Percentiles rank a stretch among this genome's conserved stretches.
These are phyloP conservation scores for Melangyna quadrimaculata DNA, from an alignment of 2,888 invertebrate genomes.

Conservation along the genomic window DNA sequence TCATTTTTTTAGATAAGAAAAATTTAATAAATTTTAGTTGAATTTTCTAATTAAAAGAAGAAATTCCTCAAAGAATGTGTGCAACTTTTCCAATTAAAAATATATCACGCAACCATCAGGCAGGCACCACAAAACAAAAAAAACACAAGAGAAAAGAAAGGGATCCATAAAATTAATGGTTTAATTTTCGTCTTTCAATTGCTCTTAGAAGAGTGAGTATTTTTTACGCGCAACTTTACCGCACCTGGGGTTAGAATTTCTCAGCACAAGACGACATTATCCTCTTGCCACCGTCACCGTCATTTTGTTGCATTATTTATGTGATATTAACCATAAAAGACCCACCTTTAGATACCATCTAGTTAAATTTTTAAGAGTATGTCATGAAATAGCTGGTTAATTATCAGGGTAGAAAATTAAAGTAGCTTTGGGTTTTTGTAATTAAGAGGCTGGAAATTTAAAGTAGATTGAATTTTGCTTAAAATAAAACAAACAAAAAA, in stretches of 20 bases:
- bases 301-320: conserved; percentile 35
- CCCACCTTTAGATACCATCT: neutral
- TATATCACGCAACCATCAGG: neutral
- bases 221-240: conserved; percentile 2
- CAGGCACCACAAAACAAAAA: neutral
- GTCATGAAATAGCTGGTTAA: conserved; percentile 6
- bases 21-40: neutral
- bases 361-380: neutral
- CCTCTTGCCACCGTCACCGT: neutral
- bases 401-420: neutral
- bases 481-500: neutral
- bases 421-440: conserved; percentile 23
- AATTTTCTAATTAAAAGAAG: conserved; percentile 45
- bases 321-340: conserved; percentile 30
- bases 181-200: conserved; percentile 33
- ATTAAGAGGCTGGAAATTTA: conserved; percentile 15
- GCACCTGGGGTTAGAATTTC: neutral
- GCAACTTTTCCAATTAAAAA: conserved; percentile 48
- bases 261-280: neutral
- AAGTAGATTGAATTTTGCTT: conserved; percentile 14
- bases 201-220: neutral
- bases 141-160: neutral
- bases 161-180: neutral
- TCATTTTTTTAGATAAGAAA: neutral
- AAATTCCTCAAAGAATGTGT: conserved; percentile 5